phyloP scores from a whole-genome alignment of 2,113 vertebrate species.

The Cheilinus undulatus region DNA sequence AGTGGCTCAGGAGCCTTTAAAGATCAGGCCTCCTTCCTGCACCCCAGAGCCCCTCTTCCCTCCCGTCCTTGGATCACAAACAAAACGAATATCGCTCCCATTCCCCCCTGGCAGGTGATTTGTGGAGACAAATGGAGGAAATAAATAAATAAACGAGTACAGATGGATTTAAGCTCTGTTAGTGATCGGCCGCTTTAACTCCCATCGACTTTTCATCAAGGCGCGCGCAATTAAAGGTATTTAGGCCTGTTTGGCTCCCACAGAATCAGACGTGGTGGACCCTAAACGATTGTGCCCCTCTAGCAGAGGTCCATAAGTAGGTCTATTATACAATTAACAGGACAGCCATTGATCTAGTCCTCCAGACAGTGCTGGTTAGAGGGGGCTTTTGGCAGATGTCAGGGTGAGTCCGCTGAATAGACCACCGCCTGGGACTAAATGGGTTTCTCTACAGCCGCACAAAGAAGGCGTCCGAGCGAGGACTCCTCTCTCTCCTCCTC shows the following conservation, averaged over 20 bases:
- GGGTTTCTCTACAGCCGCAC: conserved; percentile 81
- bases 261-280: conserved; percentile 83
- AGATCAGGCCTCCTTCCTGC: conserved; percentile 72
- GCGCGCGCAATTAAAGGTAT: conserved; percentile 93
- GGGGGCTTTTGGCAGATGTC: conserved; percentile 89
- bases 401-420: conserved; percentile 78
- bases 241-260: conserved; percentile 88
- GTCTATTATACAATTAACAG: conserved; percentile 80
- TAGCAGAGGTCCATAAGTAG: conserved; percentile 75
- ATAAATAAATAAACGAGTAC: conserved; percentile 81
- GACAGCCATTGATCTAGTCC: conserved; percentile 76
- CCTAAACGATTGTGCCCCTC: conserved; percentile 77
- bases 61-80: conserved; percentile 67
- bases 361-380: conserved; percentile 74
- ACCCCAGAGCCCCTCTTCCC: conserved; percentile 34
- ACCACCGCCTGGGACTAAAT: conserved; percentile 82
- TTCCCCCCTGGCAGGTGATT: conserved; percentile 77
- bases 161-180: conserved; percentile 80
- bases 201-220: conserved; percentile 95
- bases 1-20: conserved; percentile 1
- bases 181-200: conserved; percentile 85
- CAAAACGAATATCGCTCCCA: conserved; percentile 71
- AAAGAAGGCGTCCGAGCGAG: conserved; percentile 89
- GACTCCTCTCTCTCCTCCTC: conserved; percentile 69
- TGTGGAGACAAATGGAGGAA: conserved; percentile 79